These are phyloP conservation scores for Pituophis catenifer DNA, from an alignment of 2,113 vertebrate genomes.

Conservation along the genomic window DNA sequence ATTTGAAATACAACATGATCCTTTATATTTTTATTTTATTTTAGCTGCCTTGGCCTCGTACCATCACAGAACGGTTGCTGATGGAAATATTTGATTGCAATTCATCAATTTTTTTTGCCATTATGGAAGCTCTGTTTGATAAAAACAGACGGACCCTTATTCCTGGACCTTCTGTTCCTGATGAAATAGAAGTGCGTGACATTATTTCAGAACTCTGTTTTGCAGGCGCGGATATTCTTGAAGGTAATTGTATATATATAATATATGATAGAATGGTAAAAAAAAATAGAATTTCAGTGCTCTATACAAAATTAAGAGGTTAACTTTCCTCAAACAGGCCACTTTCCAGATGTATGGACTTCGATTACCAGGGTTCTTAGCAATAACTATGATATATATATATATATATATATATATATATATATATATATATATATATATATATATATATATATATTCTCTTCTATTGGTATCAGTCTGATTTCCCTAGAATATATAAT, in stretches of 20 bases:
- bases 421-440: too few species aligned
- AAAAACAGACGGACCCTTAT: slow-evolving; percentile 67
- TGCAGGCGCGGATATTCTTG: slow-evolving; percentile 84
- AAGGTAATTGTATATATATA: slow-evolving; percentile 73
- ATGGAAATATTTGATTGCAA: slow-evolving; percentile 79
- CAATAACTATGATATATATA: neutral
- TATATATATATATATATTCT: too few species aligned
- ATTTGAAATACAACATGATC: neutral
- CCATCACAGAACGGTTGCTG: slow-evolving; percentile 75
- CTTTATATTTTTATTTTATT: neutral
- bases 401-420: too few species aligned
- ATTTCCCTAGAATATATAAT: neutral
- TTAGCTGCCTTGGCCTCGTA: slow-evolving; percentile 81
- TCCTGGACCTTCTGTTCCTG: slow-evolving; percentile 64
- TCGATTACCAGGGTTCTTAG: neutral
- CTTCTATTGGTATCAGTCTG: too few species aligned
- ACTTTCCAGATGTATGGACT: neutral
- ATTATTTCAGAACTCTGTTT: slow-evolving; percentile 83
- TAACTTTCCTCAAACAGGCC: neutral
- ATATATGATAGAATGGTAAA: slow-evolving; percentile 13
- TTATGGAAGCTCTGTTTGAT: slow-evolving; percentile 84
- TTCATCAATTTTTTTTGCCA: slow-evolving; percentile 81
- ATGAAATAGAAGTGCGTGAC: slow-evolving; percentile 74
- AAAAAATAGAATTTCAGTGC: neutral
- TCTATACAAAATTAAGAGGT: neutral